A percentile compares a stretch with the other conserved stretches of the same genome.
Evolutionary conservation across 2,113 vertebrate genomes (phyloP).

Genomic region (Serilophus lunatus): DNA sequence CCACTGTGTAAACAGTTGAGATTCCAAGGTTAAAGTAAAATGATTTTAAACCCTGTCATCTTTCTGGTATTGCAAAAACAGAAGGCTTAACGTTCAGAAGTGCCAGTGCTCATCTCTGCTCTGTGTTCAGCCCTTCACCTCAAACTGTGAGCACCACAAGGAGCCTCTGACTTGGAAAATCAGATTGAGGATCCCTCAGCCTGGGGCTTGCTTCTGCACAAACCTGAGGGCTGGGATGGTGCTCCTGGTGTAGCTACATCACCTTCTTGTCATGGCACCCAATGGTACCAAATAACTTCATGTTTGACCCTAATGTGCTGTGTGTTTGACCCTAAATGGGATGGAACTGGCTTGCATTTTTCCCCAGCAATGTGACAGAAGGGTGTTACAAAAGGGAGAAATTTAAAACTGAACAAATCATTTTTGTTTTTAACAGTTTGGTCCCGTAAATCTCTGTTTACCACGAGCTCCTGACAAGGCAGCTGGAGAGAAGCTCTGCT

Average conservation of each 20-base stretch:
- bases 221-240: not conserved
- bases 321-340: not conserved
- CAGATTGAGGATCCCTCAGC: not conserved
- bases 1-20: constrained; percentile 66
- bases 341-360: not conserved
- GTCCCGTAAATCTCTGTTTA: not conserved
- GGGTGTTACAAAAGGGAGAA: not conserved
- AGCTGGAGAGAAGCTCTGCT: not conserved
- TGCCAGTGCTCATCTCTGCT: not conserved
- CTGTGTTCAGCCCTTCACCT: not conserved
- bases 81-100: not conserved
- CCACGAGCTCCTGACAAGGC: not conserved
- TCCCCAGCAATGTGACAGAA: not conserved
- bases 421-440: not conserved
- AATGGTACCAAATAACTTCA: not conserved
- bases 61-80: constrained; percentile 40
- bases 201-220: not conserved
- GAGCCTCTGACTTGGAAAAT: not conserved
- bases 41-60: constrained; percentile 52
- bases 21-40: constrained; percentile 69
- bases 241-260: not conserved
- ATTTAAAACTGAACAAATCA: not conserved
- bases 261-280: not conserved
- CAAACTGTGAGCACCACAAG: not conserved
- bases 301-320: not conserved